Evolutionary conservation across 2,888 invertebrate species (phyloP).

Genomic region (Eretmocerus hayati): DNA sequence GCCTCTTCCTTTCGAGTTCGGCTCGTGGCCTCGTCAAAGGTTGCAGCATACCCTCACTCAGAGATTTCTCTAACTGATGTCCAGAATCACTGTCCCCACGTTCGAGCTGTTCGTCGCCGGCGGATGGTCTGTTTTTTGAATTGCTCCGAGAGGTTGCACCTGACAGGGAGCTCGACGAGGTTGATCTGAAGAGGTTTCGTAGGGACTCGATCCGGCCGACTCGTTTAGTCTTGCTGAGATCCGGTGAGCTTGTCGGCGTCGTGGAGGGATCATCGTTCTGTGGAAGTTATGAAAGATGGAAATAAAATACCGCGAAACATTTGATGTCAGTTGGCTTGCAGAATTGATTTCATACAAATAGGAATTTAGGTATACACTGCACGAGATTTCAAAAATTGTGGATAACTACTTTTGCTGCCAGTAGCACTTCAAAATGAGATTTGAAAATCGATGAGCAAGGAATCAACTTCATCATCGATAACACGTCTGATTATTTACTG

Average conservation of each 20-base stretch:
- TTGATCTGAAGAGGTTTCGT: constrained; percentile 47
- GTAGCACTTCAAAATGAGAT: too few species aligned
- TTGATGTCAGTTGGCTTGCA: too few species aligned
- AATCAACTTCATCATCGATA: too few species aligned
- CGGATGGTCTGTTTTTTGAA: constrained; percentile 32
- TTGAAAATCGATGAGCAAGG: too few species aligned
- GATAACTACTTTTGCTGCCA: too few species aligned
- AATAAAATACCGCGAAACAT: too few species aligned
- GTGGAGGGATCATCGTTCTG: neutral
- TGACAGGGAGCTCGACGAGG: constrained; percentile 23
- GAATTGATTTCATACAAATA: too few species aligned
- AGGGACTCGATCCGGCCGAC: constrained; percentile 53
- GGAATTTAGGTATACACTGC: too few species aligned
- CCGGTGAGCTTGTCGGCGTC: constrained; percentile 11
- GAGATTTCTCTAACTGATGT: constrained; percentile 38
- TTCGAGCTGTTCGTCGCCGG: constrained; percentile 19
- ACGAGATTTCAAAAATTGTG: too few species aligned
- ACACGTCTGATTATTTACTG: too few species aligned
- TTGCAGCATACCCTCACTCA: constrained; percentile 38
- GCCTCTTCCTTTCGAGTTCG: constrained; percentile 28
- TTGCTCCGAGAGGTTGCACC: constrained; percentile 31
- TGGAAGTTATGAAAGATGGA: too few species aligned
- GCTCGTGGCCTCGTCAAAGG: constrained; percentile 26
- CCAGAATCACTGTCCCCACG: constrained; percentile 14
- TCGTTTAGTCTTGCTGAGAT: constrained; percentile 39